Conservation (phyloP, 2,888 invertebrate genomes). For the Drosophila limbata region DNA sequence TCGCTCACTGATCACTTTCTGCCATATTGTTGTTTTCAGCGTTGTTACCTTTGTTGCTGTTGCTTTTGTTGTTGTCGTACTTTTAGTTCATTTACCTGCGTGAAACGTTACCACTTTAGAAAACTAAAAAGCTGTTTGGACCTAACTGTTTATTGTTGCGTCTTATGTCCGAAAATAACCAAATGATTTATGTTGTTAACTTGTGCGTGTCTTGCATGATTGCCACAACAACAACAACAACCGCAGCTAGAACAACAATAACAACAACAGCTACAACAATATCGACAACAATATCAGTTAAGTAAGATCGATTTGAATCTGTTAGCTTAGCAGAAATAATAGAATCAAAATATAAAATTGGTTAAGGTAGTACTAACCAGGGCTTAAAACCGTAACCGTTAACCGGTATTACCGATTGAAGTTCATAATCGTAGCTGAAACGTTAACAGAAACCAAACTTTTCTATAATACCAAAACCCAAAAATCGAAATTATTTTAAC, state of each 20-base stretch:
- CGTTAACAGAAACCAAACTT: too few species aligned
- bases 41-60: slow-evolving; percentile 19
- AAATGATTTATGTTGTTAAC: slow-evolving; percentile 53
- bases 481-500: too few species aligned
- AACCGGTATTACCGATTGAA: too few species aligned
- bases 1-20: slow-evolving; percentile 54
- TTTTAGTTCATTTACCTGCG: slow-evolving; percentile 77
- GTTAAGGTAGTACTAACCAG: too few species aligned
- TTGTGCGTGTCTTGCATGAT: slow-evolving; percentile 67
- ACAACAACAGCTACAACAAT: background rate
- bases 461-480: too few species aligned
- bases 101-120: slow-evolving; percentile 21
- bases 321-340: background rate
- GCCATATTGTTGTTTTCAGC: slow-evolving; percentile 9
- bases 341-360: too few species aligned
- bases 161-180: slow-evolving; percentile 50
- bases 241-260: slow-evolving; percentile 1
- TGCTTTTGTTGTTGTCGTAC: slow-evolving; percentile 54
- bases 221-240: slow-evolving; percentile 37
- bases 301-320: background rate
- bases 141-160: slow-evolving; percentile 49
- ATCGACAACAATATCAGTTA: background rate
- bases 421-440: too few species aligned
- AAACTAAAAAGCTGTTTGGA: slow-evolving; percentile 19
- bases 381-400: too few species aligned